Conservation (phyloP, 2,113 vertebrate species). For the Thamnophis sirtalis region DNA sequence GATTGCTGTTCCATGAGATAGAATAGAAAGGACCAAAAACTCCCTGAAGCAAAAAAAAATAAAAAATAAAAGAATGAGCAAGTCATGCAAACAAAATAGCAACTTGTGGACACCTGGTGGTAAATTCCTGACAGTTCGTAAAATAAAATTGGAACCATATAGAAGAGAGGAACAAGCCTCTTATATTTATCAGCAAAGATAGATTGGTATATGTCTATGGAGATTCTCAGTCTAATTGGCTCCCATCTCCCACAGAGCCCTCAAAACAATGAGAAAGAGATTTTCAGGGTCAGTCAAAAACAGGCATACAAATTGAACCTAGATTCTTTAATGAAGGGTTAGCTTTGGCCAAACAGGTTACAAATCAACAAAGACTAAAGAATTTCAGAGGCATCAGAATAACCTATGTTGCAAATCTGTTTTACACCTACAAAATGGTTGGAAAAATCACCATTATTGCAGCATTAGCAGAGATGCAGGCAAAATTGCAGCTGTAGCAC, state of each 20-base stretch:
- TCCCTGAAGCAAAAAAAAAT: neutral
- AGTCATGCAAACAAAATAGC: neutral
- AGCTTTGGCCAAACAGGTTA: neutral
- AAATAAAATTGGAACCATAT: neutral
- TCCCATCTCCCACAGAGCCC: neutral
- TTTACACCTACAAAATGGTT: neutral
- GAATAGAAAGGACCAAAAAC: neutral
- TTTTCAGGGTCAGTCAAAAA: neutral
- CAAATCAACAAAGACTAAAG: neutral
- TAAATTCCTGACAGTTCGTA: neutral
- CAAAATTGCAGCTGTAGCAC: neutral
- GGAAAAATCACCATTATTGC: neutral
- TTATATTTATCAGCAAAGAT: neutral
- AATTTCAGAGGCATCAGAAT: neutral
- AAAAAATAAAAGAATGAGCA: neutral
- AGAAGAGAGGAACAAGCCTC: neutral
- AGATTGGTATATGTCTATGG: neutral
- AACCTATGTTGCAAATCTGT: neutral
- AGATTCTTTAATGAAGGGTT: neutral
- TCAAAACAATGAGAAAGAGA: neutral
- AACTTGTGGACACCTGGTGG: neutral
- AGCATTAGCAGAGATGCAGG: neutral
- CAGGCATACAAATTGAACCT: neutral
- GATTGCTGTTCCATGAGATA: neutral
- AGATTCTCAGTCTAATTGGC: conserved; percentile 4